Percentiles rank a stretch among this genome's conserved stretches.
These are phyloP conservation scores for Hyalella azteca DNA, from an alignment of 2,888 invertebrate genomes.

Conservation along the genomic window DNA sequence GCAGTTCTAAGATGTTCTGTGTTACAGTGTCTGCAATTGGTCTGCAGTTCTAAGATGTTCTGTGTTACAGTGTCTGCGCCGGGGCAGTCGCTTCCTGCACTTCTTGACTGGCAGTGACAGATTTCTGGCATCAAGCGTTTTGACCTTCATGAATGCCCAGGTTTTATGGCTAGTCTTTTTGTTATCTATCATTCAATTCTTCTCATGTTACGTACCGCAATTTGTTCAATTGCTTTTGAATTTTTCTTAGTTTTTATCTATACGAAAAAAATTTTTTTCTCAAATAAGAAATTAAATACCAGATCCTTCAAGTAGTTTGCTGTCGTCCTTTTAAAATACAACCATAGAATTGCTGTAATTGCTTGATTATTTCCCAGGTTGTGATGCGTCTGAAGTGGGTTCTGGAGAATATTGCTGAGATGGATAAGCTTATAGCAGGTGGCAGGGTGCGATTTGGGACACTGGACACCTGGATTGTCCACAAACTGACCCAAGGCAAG, in stretches of 20 bases:
- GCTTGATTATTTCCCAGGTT: constrained; percentile 51
- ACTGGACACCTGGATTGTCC: constrained; percentile 86
- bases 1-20: too few relatives aligned
- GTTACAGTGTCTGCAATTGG: constrained; percentile 70
- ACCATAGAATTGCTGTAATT: too few relatives aligned
- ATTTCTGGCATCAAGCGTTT: constrained; percentile 82
- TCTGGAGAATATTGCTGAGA: constrained; percentile 72
- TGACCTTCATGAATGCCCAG: constrained; percentile 85
- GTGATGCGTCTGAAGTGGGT: constrained; percentile 72
- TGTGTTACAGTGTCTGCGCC: constrained; percentile 68
- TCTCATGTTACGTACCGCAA: too few relatives aligned
- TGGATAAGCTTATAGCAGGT: constrained; percentile 66
- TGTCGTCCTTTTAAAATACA: too few relatives aligned
- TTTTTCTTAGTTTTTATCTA: too few relatives aligned
- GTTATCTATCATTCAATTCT: too few relatives aligned
- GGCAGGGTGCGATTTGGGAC: constrained; percentile 72
- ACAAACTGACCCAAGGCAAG: constrained; percentile 64
- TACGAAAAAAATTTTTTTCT: too few relatives aligned
- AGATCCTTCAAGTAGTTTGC: too few relatives aligned
- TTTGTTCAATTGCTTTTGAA: too few relatives aligned
- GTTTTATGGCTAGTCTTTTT: constrained; percentile 67
- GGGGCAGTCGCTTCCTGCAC: constrained; percentile 75
- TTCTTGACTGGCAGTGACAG: constrained; percentile 78
- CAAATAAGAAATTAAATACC: too few relatives aligned
- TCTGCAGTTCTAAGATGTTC: constrained; percentile 66